These are phyloP conservation scores for Philypnodon macrostomus DNA, from an alignment of 2,797 vertebrate species.

Conservation along the genomic window DNA sequence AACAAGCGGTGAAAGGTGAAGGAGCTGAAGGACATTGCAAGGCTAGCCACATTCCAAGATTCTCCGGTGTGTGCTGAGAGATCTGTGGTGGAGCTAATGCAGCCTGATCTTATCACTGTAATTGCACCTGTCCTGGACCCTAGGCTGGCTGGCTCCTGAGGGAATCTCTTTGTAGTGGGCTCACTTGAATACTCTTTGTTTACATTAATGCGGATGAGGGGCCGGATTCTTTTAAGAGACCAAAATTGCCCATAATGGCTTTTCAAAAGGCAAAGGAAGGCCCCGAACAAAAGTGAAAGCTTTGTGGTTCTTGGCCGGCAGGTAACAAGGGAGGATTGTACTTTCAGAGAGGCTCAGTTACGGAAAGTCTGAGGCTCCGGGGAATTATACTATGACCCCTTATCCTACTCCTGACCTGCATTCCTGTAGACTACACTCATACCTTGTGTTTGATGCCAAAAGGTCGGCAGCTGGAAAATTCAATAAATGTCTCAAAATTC, in stretches of 20 bases:
- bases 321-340: constrained; percentile 54
- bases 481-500: too few species aligned
- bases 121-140: constrained; percentile 80
- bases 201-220: constrained; percentile 71
- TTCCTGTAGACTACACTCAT: constrained; percentile 20
- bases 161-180: constrained; percentile 76
- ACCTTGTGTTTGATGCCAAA: constrained; percentile 5
- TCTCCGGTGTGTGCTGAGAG: constrained; percentile 29
- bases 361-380: constrained; percentile 30
- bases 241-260: constrained; percentile 75
- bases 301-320: constrained; percentile 56
- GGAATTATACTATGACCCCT: constrained; percentile 58
- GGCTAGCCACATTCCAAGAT: constrained; percentile 52
- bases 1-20: constrained; percentile 33
- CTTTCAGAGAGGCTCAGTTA: constrained; percentile 28
- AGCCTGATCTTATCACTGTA: constrained; percentile 81
- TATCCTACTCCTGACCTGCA: constrained; percentile 22
- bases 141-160: constrained; percentile 64
- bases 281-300: constrained; percentile 61
- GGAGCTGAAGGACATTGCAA: constrained; percentile 50
- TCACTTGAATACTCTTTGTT: constrained; percentile 79
- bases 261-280: constrained; percentile 54
- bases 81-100: constrained; percentile 61
- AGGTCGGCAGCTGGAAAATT: too few species aligned
- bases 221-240: constrained; percentile 56